Evolutionary conservation across 92 coral and sea anemone genomes (phyloP).

Genomic region (Siderastrea radians): DNA sequence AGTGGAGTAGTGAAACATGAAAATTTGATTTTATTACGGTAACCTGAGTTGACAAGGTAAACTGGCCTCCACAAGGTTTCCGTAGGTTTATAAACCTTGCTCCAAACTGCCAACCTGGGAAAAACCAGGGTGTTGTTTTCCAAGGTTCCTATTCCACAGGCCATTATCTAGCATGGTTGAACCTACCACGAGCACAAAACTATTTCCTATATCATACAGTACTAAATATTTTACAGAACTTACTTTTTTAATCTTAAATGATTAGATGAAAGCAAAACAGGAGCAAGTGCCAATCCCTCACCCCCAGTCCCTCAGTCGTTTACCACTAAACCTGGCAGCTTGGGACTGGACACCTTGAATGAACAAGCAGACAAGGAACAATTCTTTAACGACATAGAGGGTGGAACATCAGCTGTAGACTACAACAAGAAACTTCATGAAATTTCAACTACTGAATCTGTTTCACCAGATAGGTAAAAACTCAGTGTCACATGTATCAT

Average conservation of each 20-base stretch:
- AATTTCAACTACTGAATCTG: constrained; percentile 72
- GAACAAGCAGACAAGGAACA: constrained; percentile 82
- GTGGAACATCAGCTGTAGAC: constrained; percentile 70
- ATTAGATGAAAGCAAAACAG: constrained; percentile 56
- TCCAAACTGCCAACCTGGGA: no score
- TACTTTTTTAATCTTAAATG: not conserved
- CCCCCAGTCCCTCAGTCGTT: constrained; percentile 55
- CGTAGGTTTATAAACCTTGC: no score
- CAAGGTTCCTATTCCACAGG: no score
- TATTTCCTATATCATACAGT: no score
- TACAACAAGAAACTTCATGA: constrained; percentile 81
- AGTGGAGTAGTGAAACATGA: no score
- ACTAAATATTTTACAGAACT: no score
- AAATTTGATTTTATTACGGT: no score
- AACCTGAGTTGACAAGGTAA: no score
- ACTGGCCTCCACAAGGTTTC: no score
- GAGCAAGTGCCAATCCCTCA: constrained; percentile 57
- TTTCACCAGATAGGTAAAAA: constrained; percentile 22
- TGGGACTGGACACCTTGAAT: constrained; percentile 89
- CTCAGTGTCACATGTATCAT: not conserved
- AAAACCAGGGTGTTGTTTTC: no score
- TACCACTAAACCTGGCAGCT: constrained; percentile 40
- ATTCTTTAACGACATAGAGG: constrained; percentile 79
- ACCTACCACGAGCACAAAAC: no score
- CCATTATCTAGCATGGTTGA: no score